phyloP scores from a whole-genome alignment of 2,888 invertebrate genomes.

The Entomobrya multifasciata region DNA sequence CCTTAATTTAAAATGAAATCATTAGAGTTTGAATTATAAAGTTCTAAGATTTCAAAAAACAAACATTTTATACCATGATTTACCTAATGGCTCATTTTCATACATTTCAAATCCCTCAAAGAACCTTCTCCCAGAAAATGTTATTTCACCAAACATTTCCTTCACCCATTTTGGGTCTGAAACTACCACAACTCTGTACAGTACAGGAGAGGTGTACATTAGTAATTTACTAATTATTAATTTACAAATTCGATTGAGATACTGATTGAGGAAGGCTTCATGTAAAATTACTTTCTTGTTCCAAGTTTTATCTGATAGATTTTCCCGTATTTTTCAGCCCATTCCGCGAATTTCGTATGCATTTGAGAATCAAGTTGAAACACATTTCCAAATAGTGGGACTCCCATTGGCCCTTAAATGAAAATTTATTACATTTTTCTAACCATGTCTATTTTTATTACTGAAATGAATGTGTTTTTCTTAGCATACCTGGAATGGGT shows the following conservation, averaged over 20 bases:
- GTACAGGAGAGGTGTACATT: no score
- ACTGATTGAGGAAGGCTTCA: no score
- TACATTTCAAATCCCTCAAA: constrained; percentile 65
- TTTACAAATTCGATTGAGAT: no score
- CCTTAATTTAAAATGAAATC: no score
- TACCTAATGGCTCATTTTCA: constrained; percentile 56
- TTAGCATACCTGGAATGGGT: constrained; percentile 32
- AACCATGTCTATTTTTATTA: no score
- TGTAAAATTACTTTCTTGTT: constrained; percentile 22
- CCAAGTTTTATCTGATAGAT: constrained; percentile 61
- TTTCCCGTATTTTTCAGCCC: constrained; percentile 68
- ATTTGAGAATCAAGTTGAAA: constrained; percentile 53
- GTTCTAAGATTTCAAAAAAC: not conserved
- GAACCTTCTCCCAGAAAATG: constrained; percentile 50
- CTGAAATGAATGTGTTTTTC: not conserved
- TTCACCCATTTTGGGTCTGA: constrained; percentile 57
- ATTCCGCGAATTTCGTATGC: constrained; percentile 55
- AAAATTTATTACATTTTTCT: no score
- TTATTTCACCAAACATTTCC: constrained; percentile 45
- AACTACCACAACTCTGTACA: constrained; percentile 27
- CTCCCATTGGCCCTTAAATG: constrained; percentile 51
- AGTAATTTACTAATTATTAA: no score
- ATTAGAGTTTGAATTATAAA: no score
- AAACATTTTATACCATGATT: not conserved
- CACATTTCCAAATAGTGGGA: constrained; percentile 63